Base-by-base conservation (phyloP, 2,888 invertebrate genomes). In the Hirtodrosophila confusa region DNA sequence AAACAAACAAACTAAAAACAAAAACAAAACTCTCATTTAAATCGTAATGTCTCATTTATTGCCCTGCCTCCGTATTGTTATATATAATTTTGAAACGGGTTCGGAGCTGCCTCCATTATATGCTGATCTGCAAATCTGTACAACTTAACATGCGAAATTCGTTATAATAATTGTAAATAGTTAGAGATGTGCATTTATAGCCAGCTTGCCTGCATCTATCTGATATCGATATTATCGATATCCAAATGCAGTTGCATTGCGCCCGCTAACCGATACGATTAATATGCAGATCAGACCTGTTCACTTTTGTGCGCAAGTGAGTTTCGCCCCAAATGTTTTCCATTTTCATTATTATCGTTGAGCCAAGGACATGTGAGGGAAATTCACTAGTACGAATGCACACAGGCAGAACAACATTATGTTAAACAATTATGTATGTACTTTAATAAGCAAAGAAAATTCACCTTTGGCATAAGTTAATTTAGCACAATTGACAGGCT, bases 401-500 rank as follows among this genome's bases (percentile, higher is more conserved):
- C 17, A 45, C n/a, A 23, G 17, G 40, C 39, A 39, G 11, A 50
- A 41, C 35, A 37, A 49, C 6, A 58, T 12, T 27, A 33, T 27
- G 27, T 5, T 27, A 27, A 27, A 27, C 27, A 27, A 27, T 27
- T 27, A 27, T 44, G 35, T 33, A 55, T 47, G 39, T 48, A 58
- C 47, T 57, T 70, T 69, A 54, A 57, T 57, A 63, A 75, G 51
- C 53, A 17, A 43, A 54, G 27, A 58, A 58, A 65, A 62, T 58
- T 40, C 43, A 63, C 29, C 36, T 24, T 60, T 65, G 48, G 7
- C 53, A 49, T 72, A 69, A 83, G 67, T 58, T 73, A 58, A 68
- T 77, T 77, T 79, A 79, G 79, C 84, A 84, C 78, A 79, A 79
- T 79, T 79, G 58, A 58, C 61, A 50, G 31, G 6, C 27, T 27